Conservation (phyloP, 2,113 vertebrate species). For the Onychostoma macrolepis region DNA sequence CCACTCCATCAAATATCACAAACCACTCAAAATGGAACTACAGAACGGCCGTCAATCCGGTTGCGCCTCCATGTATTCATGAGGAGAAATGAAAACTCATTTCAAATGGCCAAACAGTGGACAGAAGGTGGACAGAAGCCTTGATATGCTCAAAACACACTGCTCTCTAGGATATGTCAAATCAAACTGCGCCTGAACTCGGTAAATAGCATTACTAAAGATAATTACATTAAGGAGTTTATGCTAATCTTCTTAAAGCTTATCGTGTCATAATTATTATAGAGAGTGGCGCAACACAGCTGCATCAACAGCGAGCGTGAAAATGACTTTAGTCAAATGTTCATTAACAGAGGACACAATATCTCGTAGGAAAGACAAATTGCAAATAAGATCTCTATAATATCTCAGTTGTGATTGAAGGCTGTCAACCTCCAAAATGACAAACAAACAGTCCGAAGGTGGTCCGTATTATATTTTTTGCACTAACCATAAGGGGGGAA, state of each 20-base stretch:
- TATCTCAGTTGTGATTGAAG: neutral
- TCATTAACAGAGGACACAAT: neutral
- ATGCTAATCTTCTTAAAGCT: slow-evolving; percentile 40
- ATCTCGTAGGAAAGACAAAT: neutral
- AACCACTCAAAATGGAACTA: slow-evolving; percentile 7
- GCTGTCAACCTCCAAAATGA: neutral
- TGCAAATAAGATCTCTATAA: neutral
- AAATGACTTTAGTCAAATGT: slow-evolving; percentile 27
- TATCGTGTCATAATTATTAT: slow-evolving; percentile 38
- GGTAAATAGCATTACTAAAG: slow-evolving; percentile 19
- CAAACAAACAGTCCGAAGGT: neutral
- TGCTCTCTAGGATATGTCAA: neutral
- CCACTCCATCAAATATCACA: slow-evolving; percentile 25
- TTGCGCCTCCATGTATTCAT: neutral
- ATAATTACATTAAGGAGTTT: slow-evolving; percentile 41
- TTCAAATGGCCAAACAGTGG: neutral
- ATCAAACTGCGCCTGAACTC: neutral
- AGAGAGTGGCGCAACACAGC: slow-evolving; percentile 19
- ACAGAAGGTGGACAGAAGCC: neutral
- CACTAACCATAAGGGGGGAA: neutral
- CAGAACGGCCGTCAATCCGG: neutral
- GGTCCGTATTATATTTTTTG: neutral
- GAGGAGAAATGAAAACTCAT: neutral
- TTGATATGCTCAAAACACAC: neutral
- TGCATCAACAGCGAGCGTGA: neutral